These are phyloP conservation scores for Gymnoscopelus microlampas DNA, from an alignment of 2,797 vertebrate species.

Conservation along the genomic window DNA sequence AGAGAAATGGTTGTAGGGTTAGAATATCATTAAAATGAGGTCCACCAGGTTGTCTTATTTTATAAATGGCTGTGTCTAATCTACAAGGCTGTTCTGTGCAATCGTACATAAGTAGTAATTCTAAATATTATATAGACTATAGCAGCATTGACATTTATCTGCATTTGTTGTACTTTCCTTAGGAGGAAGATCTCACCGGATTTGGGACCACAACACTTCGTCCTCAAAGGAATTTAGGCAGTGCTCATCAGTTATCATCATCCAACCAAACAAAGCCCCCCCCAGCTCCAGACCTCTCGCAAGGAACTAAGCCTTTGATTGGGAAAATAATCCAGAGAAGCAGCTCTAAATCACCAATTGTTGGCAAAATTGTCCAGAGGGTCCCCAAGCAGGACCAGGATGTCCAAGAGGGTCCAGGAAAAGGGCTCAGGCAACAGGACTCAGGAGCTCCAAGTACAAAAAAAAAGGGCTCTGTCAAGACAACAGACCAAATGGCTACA, in stretches of 20 bases:
- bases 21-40: no score
- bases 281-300: conserved; percentile 56
- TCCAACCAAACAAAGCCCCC: conserved; percentile 53
- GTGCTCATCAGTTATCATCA: conserved; percentile 30
- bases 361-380: conserved; percentile 69
- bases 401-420: conserved; percentile 28
- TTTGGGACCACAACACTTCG: conserved; percentile 77
- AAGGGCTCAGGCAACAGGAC: conserved; percentile 28
- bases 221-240: conserved; percentile 46
- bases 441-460: conserved; percentile 35
- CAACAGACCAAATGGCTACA: conserved; percentile 51
- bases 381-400: conserved; percentile 46
- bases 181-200: conserved; percentile 87
- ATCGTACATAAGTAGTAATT: no score
- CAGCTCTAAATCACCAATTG: conserved; percentile 45
- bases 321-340: conserved; percentile 68
- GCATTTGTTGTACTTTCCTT: conserved; percentile 19
- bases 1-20: no score
- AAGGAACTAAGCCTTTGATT: conserved; percentile 60
- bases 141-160: neutral
- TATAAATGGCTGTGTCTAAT: no score
- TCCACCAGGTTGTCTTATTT: no score
- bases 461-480: conserved; percentile 29
- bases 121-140: no score
- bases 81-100: no score